Conservation (phyloP, 2,797 vertebrate genomes). For the Pteronotus mesoamericanus region DNA sequence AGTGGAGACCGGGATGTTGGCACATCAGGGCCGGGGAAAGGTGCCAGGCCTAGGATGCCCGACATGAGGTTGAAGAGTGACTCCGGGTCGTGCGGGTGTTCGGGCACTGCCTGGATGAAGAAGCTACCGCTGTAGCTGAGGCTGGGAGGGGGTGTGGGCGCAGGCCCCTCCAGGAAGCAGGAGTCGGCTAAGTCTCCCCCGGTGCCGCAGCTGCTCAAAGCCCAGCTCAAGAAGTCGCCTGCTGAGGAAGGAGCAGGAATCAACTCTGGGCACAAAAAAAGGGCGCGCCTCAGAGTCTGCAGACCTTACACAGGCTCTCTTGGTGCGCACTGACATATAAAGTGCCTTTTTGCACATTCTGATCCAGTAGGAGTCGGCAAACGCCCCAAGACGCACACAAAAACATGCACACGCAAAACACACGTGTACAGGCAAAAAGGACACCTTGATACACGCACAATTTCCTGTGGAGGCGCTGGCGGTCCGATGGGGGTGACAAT, state of each 20-base stretch:
- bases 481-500: neutral
- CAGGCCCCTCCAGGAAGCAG: slow-evolving; percentile 76
- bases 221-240: slow-evolving; percentile 82
- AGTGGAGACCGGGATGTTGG: slow-evolving; percentile 80
- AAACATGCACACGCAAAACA: slow-evolving; percentile 62
- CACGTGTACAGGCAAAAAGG: slow-evolving; percentile 61
- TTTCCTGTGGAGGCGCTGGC: slow-evolving; percentile 24
- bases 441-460: neutral
- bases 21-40: slow-evolving; percentile 88
- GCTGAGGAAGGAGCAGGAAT: slow-evolving; percentile 48
- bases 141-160: slow-evolving; percentile 82
- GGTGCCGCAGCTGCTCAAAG: slow-evolving; percentile 71
- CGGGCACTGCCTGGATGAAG: slow-evolving; percentile 95
- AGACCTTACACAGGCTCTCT: neutral
- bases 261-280: slow-evolving; percentile 11
- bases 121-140: slow-evolving; percentile 98
- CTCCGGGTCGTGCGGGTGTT: slow-evolving; percentile 94
- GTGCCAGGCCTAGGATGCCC: slow-evolving; percentile 95
- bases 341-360: neutral
- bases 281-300: neutral
- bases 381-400: neutral
- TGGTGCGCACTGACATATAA: neutral
- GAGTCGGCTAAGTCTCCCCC: slow-evolving; percentile 80
- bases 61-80: slow-evolving; percentile 98
- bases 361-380: neutral